phyloP scores from a whole-genome alignment of 2,888 invertebrate species.

The Epinotia nisella region DNA sequence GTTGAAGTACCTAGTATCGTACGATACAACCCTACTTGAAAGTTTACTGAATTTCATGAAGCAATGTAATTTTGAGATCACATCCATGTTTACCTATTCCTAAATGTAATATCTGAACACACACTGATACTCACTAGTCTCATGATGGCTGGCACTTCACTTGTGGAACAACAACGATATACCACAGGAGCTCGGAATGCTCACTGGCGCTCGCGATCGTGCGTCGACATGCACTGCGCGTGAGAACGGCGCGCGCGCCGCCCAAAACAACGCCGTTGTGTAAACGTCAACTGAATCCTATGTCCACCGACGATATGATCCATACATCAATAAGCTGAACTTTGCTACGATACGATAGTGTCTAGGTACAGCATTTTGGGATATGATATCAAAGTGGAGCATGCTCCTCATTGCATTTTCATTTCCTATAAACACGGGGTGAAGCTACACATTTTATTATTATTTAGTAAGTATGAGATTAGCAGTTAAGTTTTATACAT shows the following conservation, averaged over 20 bases:
- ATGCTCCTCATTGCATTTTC: not conserved
- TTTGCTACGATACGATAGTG: not conserved
- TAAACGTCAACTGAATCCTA: slow-evolving; percentile 52
- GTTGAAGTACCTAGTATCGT: not conserved
- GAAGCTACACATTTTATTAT: not conserved
- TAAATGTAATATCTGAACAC: not conserved
- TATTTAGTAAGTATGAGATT: too few species aligned
- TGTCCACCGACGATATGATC: slow-evolving; percentile 42
- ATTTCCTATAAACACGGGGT: not conserved
- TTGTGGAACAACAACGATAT: slow-evolving; percentile 25
- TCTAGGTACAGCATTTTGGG: not conserved
- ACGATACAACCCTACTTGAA: not conserved
- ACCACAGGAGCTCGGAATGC: slow-evolving; percentile 19
- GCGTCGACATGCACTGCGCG: slow-evolving; percentile 55
- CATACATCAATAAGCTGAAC: slow-evolving; percentile 21
- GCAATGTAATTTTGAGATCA: not conserved
- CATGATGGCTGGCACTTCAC: slow-evolving; percentile 61
- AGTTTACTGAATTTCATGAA: slow-evolving; percentile 25
- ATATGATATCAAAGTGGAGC: not conserved
- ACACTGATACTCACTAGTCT: slow-evolving; percentile 75
- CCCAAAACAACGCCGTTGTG: slow-evolving; percentile 63
- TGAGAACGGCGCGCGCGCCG: slow-evolving; percentile 51
- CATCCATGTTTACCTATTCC: not conserved
- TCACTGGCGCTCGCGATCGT: slow-evolving; percentile 58
- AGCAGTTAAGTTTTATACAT: too few species aligned